Percentiles rank a stretch among this genome's conserved stretches.
phyloP scores from a whole-genome alignment of 2,113 vertebrate species.

The Elgaria multicarinata region DNA sequence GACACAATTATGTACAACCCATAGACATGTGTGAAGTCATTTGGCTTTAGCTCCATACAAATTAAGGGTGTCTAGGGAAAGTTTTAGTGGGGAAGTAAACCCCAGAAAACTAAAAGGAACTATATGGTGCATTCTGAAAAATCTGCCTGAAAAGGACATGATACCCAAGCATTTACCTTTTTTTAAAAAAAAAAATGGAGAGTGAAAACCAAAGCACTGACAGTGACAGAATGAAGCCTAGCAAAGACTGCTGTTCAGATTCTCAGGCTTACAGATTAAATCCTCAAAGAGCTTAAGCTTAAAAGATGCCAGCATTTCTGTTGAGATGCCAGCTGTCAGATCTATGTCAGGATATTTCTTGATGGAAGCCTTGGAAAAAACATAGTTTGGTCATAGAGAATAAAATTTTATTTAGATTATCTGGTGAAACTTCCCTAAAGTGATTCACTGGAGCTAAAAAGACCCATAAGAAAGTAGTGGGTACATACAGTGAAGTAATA shows the following conservation, averaged over 20 bases:
- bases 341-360: constrained; percentile 54
- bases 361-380: constrained; percentile 63
- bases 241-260: constrained; percentile 54
- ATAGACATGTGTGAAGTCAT: neutral
- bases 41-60: neutral
- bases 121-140: constrained; percentile 16
- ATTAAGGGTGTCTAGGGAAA: neutral
- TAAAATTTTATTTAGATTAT: constrained; percentile 56
- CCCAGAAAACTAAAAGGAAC: constrained; percentile 14
- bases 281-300: constrained; percentile 63
- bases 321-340: constrained; percentile 62
- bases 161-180: constrained; percentile 26
- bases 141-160: neutral
- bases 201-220: constrained; percentile 27
- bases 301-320: constrained; percentile 44
- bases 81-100: neutral
- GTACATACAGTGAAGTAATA: neutral
- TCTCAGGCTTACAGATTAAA: constrained; percentile 59
- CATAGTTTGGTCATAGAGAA: constrained; percentile 63
- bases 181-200: neutral
- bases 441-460: constrained; percentile 43
- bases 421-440: constrained; percentile 42
- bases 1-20: no score
- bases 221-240: constrained; percentile 53
- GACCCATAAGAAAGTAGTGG: neutral